Evolutionary conservation across 2,113 vertebrate genomes (phyloP), one percentile per base, ranked within the genome.

Genomic region (Gymnobelideus leadbeateri): DNA sequence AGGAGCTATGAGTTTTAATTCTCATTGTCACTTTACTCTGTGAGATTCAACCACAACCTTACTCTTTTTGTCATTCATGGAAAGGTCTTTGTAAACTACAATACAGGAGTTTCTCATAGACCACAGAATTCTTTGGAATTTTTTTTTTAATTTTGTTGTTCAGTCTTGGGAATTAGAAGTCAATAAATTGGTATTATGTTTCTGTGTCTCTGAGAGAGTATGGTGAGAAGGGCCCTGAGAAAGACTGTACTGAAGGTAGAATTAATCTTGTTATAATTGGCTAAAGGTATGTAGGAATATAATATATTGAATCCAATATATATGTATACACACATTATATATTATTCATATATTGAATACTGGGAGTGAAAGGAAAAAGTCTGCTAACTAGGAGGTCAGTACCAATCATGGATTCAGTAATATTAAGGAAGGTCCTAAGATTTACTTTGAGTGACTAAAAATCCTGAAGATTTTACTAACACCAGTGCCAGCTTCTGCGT

Each of bases 1-100:
- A 84, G 91, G 46, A 1, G 9, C 51, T 93, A 90, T n/a, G 55
- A 91, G 90, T 91, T 91, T 94, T 26, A 68, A 54, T 2, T 94
- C 46, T 57, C 50, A 77, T 95, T 94, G 25, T 89, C 31, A 95
- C 2, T 43, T 84, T 43, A n/a, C 46, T 91, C 26, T 91, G 31
- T 1, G 94, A 91, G 51, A 21, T 49, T n/a, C 23, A 93, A 53
- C 51, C 46, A 91, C 3, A 84, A 10, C 23, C 50, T 91, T 93
- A 43, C 6, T 4, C 61, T 84, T 55, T 55, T 55, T 26, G 25
- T 55, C 3, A 19, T 26, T 6, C 54, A 2, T 26, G 10, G 28
- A 37, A 68, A 68, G 57, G 31, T 37, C 11, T 68, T 37, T 37
- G 31, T 68, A 68, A 68, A 68, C 28, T 68, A 68, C 3, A 3